These are phyloP conservation scores for Lepus europaeus DNA, from an alignment of 2,113 vertebrate species.

Conservation along the genomic window DNA sequence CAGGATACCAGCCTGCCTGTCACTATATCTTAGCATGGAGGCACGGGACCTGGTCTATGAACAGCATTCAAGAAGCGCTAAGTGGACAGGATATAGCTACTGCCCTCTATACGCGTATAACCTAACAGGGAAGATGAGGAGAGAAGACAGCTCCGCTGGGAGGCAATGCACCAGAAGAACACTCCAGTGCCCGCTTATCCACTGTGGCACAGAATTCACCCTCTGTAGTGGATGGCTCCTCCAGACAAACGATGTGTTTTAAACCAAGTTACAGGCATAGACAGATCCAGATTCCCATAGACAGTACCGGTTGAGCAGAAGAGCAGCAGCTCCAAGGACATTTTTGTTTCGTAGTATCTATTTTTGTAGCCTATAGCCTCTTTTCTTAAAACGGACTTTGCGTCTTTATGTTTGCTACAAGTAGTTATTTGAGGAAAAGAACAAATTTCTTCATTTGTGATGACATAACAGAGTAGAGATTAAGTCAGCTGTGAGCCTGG, in stretches of 20 bases:
- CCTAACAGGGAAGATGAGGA: not conserved
- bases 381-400: not conserved
- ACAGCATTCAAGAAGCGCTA: not conserved
- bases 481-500: not conserved
- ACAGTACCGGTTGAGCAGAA: not conserved
- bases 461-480: not conserved
- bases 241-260: not conserved
- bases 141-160: not conserved
- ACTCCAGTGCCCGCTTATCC: too few species aligned
- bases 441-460: not conserved
- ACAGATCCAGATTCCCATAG: not conserved
- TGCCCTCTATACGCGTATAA: not conserved
- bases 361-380: not conserved
- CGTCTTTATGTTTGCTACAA: not conserved
- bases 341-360: not conserved
- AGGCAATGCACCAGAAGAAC: not conserved
- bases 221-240: not conserved
- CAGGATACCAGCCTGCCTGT: not conserved
- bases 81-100: not conserved
- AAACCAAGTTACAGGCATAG: not conserved
- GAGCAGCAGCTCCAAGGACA: not conserved
- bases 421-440: not conserved
- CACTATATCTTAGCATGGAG: rapidly evolving
- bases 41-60: not conserved
- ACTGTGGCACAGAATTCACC: not conserved